These are phyloP conservation scores for Leptothorax acervorum DNA, from an alignment of 2,888 invertebrate species.

Conservation along the genomic window DNA sequence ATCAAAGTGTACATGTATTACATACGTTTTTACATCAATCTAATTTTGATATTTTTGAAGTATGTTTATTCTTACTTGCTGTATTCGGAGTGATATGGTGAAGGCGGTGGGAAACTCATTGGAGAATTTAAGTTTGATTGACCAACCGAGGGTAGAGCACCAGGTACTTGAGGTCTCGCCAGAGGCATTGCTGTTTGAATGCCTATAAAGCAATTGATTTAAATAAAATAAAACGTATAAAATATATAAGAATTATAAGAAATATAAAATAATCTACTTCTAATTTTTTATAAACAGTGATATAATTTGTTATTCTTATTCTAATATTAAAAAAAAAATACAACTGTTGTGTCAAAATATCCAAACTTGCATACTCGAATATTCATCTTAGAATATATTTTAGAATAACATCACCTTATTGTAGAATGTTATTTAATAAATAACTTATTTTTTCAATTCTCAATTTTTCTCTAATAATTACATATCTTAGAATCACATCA, in stretches of 20 bases:
- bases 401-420: too few relatives aligned
- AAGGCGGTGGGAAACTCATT: slow-evolving; percentile 91
- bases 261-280: neutral
- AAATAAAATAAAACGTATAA: slow-evolving; percentile 18
- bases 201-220: slow-evolving; percentile 52
- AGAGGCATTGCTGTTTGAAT: slow-evolving; percentile 76
- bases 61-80: slow-evolving; percentile 89
- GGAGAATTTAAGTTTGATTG: slow-evolving; percentile 88
- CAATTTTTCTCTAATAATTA: neutral
- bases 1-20: neutral
- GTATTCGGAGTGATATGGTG: slow-evolving; percentile 93
- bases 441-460: neutral
- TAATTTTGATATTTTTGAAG: slow-evolving; percentile 23
- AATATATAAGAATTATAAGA: slow-evolving; percentile 1
- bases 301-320: neutral
- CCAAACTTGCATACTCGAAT: neutral
- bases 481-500: too few relatives aligned
- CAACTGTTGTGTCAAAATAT: neutral
- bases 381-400: neutral
- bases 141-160: slow-evolving; percentile 85
- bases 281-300: slow-evolving; percentile 5
- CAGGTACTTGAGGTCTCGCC: slow-evolving; percentile 85
- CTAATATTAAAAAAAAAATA: neutral
- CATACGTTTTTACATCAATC: neutral
- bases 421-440: too few relatives aligned